A percentile compares a stretch with the other conserved stretches of the same genome.
Conservation (phyloP, 2,113 vertebrate species). For the Ophiodon elongatus region DNA sequence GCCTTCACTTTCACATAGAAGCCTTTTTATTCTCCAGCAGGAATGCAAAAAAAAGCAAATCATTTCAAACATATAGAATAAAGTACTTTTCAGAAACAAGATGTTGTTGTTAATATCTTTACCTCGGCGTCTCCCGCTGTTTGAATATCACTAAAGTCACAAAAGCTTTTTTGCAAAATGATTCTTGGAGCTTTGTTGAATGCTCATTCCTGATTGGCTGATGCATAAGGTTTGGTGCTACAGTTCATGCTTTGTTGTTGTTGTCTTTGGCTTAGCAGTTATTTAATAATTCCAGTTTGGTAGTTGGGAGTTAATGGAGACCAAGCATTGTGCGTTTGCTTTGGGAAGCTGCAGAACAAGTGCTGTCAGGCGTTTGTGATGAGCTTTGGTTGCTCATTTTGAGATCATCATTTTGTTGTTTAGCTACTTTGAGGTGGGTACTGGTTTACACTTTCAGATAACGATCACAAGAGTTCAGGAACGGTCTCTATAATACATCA, state of each 20-base stretch:
- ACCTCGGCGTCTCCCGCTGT: neutral
- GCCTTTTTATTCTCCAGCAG: neutral
- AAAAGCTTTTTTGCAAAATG: neutral
- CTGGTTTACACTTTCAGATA: too few species aligned
- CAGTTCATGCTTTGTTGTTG: neutral
- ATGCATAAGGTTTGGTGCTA: neutral
- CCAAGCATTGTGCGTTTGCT: neutral
- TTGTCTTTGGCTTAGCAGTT: neutral
- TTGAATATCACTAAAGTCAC: neutral
- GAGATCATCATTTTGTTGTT: too few species aligned
- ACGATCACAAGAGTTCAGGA: too few species aligned
- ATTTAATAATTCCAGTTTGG: neutral
- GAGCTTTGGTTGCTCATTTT: too few species aligned
- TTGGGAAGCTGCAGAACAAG: neutral
- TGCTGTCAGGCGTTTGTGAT: neutral
- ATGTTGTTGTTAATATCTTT: neutral
- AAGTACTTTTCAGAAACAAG: neutral
- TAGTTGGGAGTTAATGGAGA: neutral
- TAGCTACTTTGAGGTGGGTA: too few species aligned
- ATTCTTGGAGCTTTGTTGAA: neutral
- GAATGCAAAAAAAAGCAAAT: neutral
- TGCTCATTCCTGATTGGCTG: conserved; percentile 16
- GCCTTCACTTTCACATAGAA: neutral
- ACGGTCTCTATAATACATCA: neutral
- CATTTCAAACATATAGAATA: neutral